Conservation (phyloP, 2,113 vertebrate genomes). For the Aspidoscelis tigris region DNA sequence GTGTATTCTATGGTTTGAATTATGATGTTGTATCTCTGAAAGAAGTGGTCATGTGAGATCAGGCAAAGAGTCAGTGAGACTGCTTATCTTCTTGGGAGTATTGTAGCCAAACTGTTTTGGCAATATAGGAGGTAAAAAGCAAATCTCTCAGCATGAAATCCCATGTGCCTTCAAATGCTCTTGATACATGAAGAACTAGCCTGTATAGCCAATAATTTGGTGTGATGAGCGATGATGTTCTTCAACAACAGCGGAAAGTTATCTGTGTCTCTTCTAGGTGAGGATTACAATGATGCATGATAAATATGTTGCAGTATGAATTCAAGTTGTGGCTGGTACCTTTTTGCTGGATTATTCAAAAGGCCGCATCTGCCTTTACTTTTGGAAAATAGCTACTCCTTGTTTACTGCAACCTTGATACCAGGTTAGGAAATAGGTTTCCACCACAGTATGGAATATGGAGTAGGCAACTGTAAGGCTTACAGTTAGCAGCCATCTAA, state of each 20-base stretch:
- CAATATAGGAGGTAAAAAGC: constrained; percentile 92
- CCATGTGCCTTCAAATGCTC: constrained; percentile 76
- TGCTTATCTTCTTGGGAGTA: constrained; percentile 86
- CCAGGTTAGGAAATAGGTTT: background rate
- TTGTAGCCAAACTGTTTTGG: constrained; percentile 93
- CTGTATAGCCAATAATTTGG: too few relatives aligned
- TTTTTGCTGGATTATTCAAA: constrained; percentile 60
- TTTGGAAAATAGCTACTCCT: background rate
- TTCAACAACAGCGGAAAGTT: too few relatives aligned
- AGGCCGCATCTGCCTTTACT: background rate
- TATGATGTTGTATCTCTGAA: constrained; percentile 91
- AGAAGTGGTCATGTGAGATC: constrained; percentile 90
- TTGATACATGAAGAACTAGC: constrained; percentile 76
- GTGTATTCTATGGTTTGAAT: constrained; percentile 82
- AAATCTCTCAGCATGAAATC: constrained; percentile 66
- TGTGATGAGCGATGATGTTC: too few relatives aligned
- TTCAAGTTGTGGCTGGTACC: constrained; percentile 58
- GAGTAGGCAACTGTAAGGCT: background rate
- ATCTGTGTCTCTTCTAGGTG: too few relatives aligned
- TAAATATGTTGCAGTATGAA: constrained; percentile 27
- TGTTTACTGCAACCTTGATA: background rate
- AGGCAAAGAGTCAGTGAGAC: constrained; percentile 85
- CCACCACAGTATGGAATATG: background rate
- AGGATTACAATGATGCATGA: constrained; percentile 25
- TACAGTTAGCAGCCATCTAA: background rate